A percentile compares a stretch with the other conserved stretches of the same genome.
phyloP scores from a whole-genome alignment of 2,888 invertebrate species.

The Vanessa cardui region DNA sequence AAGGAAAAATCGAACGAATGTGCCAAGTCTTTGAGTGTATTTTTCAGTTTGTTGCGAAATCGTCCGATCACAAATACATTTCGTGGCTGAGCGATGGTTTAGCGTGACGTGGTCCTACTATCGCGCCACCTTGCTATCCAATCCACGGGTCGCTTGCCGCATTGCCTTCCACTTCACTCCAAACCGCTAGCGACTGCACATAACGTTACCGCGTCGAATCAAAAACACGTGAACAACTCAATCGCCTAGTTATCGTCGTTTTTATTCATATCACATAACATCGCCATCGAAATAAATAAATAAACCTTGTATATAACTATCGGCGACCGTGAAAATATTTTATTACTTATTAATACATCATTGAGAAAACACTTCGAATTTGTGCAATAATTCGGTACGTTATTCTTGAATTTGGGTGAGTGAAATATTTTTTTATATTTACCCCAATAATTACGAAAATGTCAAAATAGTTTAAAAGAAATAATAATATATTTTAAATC shows the following conservation, averaged over 20 bases:
- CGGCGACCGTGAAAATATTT: not conserved
- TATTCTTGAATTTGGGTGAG: constrained; percentile 11
- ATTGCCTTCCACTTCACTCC: constrained; percentile 41
- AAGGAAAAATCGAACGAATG: constrained; percentile 43
- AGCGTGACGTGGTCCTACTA: constrained; percentile 69
- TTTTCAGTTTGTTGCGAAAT: constrained; percentile 40
- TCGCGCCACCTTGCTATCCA: constrained; percentile 75
- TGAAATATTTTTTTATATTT: not conserved
- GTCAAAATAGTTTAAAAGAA: too few species aligned
- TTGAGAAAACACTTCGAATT: not conserved
- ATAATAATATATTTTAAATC: too few species aligned
- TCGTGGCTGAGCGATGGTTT: constrained; percentile 47
- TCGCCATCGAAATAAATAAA: constrained; percentile 9
- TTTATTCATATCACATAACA: not conserved
- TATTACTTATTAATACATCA: constrained; percentile 10
- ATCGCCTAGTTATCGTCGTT: constrained; percentile 7
- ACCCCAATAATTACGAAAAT: too few species aligned
- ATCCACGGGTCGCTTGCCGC: constrained; percentile 50
- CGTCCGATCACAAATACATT: constrained; percentile 48
- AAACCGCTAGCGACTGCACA: constrained; percentile 23
- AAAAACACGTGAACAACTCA: constrained; percentile 17
- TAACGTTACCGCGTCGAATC: constrained; percentile 19
- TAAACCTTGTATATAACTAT: constrained; percentile 15
- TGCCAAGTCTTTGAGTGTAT: constrained; percentile 31
- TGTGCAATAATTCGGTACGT: not conserved